A percentile compares a stretch with the other conserved stretches of the same genome.
These are phyloP conservation scores for Vollenhovia emeryi DNA, from an alignment of 1,140 invertebrate species.

Conservation along the genomic window DNA sequence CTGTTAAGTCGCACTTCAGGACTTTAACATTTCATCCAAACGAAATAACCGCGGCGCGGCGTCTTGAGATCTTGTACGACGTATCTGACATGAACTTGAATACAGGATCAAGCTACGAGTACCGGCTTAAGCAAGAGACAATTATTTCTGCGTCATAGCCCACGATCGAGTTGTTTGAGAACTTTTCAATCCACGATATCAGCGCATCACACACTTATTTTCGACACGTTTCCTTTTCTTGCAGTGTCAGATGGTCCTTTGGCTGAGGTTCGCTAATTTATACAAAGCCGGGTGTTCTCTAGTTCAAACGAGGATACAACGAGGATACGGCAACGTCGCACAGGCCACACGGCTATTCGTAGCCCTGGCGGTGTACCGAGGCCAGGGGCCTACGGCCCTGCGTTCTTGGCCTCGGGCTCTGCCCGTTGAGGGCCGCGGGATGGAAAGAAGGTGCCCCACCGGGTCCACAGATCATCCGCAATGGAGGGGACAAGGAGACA, in stretches of 20 bases:
- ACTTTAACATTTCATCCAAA: no score
- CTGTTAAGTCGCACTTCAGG: no score
- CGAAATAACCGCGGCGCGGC: not conserved
- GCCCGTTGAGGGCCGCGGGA: conserved; percentile 1
- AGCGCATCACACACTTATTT: not conserved
- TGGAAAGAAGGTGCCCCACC: conserved; percentile 55
- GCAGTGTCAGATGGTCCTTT: not conserved
- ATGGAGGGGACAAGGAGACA: conserved; percentile 66
- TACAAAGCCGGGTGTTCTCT: conserved; percentile 45
- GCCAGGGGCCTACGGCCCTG: conserved; percentile 72
- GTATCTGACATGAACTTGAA: not conserved
- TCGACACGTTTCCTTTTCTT: not conserved
- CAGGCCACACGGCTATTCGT: conserved; percentile 54
- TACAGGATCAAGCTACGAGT: not conserved
- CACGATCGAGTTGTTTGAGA: not conserved
- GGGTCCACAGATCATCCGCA: conserved; percentile 41
- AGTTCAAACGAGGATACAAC: conserved; percentile 61
- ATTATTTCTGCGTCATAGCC: not conserved
- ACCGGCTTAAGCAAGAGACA: not conserved
- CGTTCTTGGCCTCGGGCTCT: conserved; percentile 75
- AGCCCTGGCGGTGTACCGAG: conserved; percentile 57
- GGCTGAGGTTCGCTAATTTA: conserved; percentile 51
- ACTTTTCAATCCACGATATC: not conserved
- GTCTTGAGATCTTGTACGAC: no score
- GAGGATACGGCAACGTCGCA: conserved; percentile 68